Evolutionary conservation across 2,797 vertebrate species (phyloP), one percentile per base, ranked within the genome.

Genomic region (Picus viridis): DNA sequence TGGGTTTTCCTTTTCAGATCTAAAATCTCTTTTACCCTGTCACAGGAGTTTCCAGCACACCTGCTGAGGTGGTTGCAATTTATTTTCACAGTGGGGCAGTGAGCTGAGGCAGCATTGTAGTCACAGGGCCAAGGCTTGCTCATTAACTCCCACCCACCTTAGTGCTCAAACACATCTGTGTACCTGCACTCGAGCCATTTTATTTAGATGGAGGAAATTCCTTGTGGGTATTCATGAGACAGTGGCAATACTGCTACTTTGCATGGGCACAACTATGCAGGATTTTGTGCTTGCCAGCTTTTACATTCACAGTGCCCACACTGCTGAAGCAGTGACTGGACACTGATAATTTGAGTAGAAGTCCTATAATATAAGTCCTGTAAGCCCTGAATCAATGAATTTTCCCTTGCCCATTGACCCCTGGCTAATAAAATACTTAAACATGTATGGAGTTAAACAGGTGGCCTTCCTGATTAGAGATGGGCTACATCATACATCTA

Each of bases 41-140:
- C 53, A 53, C 16, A 36, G 34, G 10, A 29, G 7, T 27, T 23
- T 79, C 34, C 71, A 41, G 41, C 30, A 75, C 24, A 86, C 18
- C 23, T 53, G 7, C 22, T 15, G 16, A 16, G 15, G 5, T 0
- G 0, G 2, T 45, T 16, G 3, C 0, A 0, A 27, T 43, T 71
- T 69, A 22, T 73, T 79, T 88, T 73, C 41, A 39, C 23, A 32
- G 29, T 10, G 12, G 1, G 0, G 16, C 56, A 62, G 29, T 27
- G 27, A 41, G 51, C 29, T 65, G 23, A 13, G 43, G n/a, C 20
- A 58, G 26, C 41, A 45, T 2, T 22, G 16, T 7, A 75, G 24
- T 26, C 36, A 23, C 4, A 49, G 29, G 16, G 16, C 7, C 36
- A 39, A 83, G 64, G n/a, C 29, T 67, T 4, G 5, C 26, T 65